These are phyloP conservation scores for Pandemis cinnamomeana DNA, from an alignment of 2,888 invertebrate genomes.

Conservation along the genomic window DNA sequence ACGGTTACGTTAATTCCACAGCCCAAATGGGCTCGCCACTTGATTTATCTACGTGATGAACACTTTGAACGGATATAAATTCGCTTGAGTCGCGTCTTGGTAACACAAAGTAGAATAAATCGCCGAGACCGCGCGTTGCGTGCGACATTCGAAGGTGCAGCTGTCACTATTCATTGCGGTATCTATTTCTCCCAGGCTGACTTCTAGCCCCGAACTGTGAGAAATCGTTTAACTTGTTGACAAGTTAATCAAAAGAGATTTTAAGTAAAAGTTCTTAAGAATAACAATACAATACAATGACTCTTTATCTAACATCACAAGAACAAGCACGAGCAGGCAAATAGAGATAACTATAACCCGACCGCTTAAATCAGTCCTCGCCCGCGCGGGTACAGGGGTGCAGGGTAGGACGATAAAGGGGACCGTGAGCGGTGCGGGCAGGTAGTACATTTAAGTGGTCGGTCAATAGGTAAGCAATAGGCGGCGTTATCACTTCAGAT, in stretches of 20 bases:
- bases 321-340: no score
- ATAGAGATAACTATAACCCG: no score
- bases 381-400: no score
- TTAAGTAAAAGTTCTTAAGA: not conserved
- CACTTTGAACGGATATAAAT: slow-evolving; percentile 52
- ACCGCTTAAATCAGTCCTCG: no score
- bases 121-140: slow-evolving; percentile 60
- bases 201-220: slow-evolving; percentile 16
- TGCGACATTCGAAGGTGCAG: slow-evolving; percentile 52
- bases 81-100: slow-evolving; percentile 54
- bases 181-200: slow-evolving; percentile 45
- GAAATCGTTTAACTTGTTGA: slow-evolving; percentile 20
- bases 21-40: slow-evolving; percentile 41
- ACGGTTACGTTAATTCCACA: slow-evolving; percentile 44
- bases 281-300: no score
- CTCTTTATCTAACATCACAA: no score
- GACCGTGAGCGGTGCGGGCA: no score
- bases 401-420: no score
- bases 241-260: not conserved
- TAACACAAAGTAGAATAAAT: slow-evolving; percentile 73
- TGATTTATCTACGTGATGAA: slow-evolving; percentile 41
- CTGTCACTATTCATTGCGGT: slow-evolving; percentile 56
- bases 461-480: no score
- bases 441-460: no score
- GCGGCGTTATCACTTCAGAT: no score